These are phyloP conservation scores for Grantiella picta DNA, from an alignment of 2,113 vertebrate genomes.

Conservation along the genomic window DNA sequence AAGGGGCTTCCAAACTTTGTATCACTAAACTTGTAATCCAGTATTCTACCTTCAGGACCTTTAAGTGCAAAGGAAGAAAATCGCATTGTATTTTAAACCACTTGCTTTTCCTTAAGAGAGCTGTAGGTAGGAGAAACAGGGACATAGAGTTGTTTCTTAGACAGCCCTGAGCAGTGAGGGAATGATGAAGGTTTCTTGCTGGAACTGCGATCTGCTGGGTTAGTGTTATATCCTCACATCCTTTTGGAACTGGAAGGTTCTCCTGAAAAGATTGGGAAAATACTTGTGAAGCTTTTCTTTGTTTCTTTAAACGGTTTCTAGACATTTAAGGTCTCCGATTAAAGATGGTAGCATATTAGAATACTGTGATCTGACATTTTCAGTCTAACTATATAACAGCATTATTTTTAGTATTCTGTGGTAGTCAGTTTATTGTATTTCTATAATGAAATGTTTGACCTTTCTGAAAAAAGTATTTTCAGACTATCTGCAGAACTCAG, in stretches of 20 bases:
- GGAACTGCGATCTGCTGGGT: rapidly evolving
- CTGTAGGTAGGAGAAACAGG: background rate
- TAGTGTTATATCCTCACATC: background rate
- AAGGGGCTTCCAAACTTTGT: background rate
- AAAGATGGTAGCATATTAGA: background rate
- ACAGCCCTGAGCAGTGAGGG: background rate
- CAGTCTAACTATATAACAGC: background rate
- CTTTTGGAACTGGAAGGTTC: background rate
- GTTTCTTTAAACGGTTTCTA: background rate
- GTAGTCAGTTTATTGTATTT: background rate
- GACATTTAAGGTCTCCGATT: background rate
- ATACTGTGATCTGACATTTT: background rate
- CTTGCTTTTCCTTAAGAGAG: background rate
- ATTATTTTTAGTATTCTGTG: background rate
- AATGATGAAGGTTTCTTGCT: background rate
- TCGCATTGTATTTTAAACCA: background rate
- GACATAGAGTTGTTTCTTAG: background rate
- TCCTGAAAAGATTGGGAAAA: background rate
- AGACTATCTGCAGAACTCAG: conserved; percentile 28
- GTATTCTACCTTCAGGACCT: background rate
- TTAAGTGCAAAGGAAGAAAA: background rate
- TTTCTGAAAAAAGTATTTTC: conserved; percentile 14
- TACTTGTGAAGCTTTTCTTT: background rate
- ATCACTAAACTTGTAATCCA: background rate
- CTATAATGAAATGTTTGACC: background rate